Evolutionary conservation across 2,113 vertebrate species (phyloP), one percentile per base, ranked within the genome.

Genomic region (Cyanoramphus novaezelandiae): DNA sequence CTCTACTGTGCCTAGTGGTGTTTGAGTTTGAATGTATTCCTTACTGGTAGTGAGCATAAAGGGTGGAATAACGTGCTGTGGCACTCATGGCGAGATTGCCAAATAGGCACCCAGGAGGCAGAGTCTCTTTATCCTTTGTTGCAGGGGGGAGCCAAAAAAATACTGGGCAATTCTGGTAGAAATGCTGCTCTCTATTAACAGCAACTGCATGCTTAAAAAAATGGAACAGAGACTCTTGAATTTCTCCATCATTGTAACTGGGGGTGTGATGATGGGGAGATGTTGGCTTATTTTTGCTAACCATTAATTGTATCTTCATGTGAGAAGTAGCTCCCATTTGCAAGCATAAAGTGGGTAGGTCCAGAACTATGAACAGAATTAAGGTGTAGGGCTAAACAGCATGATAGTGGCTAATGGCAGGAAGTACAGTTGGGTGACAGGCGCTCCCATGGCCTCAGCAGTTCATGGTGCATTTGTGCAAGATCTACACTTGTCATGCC

Each of bases 401-500:
- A 8, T 0, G 1, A 2, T 0, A 29, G 55, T 3, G 17, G 55
- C 50, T 2, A 7, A 35, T 0, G 28, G n/a, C n/a, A 46, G n/a
- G 4, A 64, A 14, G 37, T 14, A 7, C 31, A 5, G 16, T 1
- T 24, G 25, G 29, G 5, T 10, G 7, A 27, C 7, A 9, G 17
- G 33, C 0, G 2, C 60, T 10, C 5, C 3, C 4, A 0, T 27
- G 31, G 39, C 16, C 52, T 44, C 17, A 28, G 43, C 29, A 28
- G 55, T 18, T 71, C 21, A 8, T 6, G 21, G 7, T 31, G 16
- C 41, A 6, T 3, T 31, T 47, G 41, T 28, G 53, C 53, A 44
- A 17, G 71, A 12, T 28, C 47, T 13, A 3, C 5, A 4, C 28
- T 41, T 49, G 41, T 60, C 17, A 1, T 35, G 9, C 52, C 47